phyloP scores from a whole-genome alignment of 2,797 vertebrate species.

The Gadopsis bispinosus region DNA sequence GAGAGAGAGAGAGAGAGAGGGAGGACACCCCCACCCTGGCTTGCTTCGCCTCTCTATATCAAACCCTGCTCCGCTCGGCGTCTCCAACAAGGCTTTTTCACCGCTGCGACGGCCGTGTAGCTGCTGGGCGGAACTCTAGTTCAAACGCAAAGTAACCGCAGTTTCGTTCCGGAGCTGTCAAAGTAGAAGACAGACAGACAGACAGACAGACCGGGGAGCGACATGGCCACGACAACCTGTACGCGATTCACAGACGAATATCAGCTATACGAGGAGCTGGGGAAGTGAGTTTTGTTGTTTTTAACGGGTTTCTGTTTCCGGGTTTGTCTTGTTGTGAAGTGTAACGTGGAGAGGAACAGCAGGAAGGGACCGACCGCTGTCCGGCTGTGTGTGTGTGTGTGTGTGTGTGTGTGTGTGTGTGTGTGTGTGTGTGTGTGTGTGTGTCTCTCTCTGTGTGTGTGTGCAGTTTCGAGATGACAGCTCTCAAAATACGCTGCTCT shows the following conservation, averaged over 20 bases:
- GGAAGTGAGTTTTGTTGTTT: conserved; percentile 88
- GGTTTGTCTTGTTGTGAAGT: neutral
- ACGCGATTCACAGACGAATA: conserved; percentile 98
- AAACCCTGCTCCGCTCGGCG: conserved; percentile 44
- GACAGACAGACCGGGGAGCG: conserved; percentile 54
- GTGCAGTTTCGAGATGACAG: conserved; percentile 60
- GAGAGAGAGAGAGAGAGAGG: conserved; percentile 19
- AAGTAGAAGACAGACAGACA: conserved; percentile 16
- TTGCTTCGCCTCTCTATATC: conserved; percentile 40
- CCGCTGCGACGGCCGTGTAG: conserved; percentile 54
- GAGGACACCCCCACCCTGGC: conserved; percentile 21
- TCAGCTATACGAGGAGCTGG: conserved; percentile 98
- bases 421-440: conserved; percentile 16
- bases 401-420: conserved; percentile 4
- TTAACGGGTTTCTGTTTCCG: neutral
- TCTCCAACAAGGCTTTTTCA: conserved; percentile 32
- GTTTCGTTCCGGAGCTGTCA: conserved; percentile 39
- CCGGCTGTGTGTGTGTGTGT: neutral
- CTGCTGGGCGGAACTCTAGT: conserved; percentile 65
- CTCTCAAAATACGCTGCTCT: conserved; percentile 63
- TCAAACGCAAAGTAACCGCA: neutral
- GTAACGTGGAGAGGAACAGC: neutral
- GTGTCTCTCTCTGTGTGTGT: conserved; percentile 4
- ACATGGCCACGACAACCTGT: conserved; percentile 96
- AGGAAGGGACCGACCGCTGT: neutral